phyloP scores from a whole-genome alignment of 2,888 invertebrate genomes.

The Lasioglossum zephyrum region DNA sequence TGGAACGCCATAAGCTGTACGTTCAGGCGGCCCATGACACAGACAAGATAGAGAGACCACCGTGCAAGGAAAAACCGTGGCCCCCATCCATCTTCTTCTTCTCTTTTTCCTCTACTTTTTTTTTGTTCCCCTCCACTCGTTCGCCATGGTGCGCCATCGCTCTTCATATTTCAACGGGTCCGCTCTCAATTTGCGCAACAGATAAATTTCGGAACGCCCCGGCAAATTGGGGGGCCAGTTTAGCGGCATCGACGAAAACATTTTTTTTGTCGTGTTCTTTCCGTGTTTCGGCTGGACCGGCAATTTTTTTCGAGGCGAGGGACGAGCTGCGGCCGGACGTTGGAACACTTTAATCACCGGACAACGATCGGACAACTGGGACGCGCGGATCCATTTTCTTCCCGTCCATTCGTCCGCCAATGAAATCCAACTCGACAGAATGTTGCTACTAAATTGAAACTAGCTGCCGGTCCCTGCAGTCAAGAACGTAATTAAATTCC shows the following conservation, averaged over 20 bases:
- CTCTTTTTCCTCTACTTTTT: too few relatives aligned
- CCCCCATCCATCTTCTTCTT: background rate
- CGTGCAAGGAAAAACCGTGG: conserved; percentile 1
- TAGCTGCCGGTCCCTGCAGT: background rate
- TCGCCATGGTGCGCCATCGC: background rate
- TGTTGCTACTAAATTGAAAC: background rate
- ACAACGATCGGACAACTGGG: conserved; percentile 7
- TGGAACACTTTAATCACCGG: conserved; percentile 4
- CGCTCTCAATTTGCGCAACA: conserved; percentile 21
- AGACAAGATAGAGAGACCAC: background rate
- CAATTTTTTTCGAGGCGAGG: background rate
- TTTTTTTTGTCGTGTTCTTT: background rate
- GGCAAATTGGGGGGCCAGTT: background rate
- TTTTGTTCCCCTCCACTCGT: background rate
- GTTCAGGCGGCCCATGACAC: background rate
- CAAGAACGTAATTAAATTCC: background rate
- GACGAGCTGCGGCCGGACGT: background rate
- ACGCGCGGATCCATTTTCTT: background rate
- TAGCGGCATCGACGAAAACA: background rate
- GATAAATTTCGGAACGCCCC: conserved; percentile 15
- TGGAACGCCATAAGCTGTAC: conserved; percentile 6
- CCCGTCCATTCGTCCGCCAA: background rate
- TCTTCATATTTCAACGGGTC: conserved; percentile 11
- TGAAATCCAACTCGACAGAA: background rate
- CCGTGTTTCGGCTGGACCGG: background rate